These are phyloP conservation scores for Hyposoter dolosus DNA, from an alignment of 2,888 invertebrate genomes.

Conservation along the genomic window DNA sequence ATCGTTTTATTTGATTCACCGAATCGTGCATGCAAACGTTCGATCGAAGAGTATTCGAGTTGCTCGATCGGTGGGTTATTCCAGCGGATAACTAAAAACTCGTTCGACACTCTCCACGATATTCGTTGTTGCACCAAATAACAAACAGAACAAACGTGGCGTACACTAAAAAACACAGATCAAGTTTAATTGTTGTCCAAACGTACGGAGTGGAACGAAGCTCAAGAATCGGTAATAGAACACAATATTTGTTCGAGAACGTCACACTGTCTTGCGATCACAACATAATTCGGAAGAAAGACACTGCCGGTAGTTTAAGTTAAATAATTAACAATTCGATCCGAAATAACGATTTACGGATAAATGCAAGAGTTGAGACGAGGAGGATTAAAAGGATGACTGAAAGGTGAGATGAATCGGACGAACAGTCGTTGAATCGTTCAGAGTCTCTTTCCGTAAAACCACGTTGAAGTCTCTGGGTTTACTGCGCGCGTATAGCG, in stretches of 20 bases:
- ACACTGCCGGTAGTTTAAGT: background rate
- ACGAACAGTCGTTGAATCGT: background rate
- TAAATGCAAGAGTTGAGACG: background rate
- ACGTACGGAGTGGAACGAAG: background rate
- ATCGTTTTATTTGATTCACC: background rate
- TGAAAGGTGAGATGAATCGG: slow-evolving; percentile 4
- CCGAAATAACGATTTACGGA: background rate
- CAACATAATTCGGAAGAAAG: background rate
- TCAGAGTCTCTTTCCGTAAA: slow-evolving; percentile 31
- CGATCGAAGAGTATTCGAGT: background rate
- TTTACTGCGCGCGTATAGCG: slow-evolving; percentile 44
- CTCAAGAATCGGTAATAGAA: background rate
- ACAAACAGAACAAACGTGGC: slow-evolving; percentile 1
- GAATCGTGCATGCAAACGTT: background rate
- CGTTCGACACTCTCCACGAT: slow-evolving; percentile 30
- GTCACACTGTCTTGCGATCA: slow-evolving; percentile 30
- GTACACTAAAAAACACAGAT: slow-evolving; percentile 8
- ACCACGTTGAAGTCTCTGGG: slow-evolving; percentile 50
- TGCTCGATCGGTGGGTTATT: slow-evolving; percentile 16
- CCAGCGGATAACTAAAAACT: slow-evolving; percentile 23
- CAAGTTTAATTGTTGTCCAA: slow-evolving; percentile 15
- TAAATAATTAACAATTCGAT: background rate
- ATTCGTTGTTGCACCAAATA: background rate
- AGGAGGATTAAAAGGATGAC: background rate
- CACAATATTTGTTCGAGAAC: slow-evolving; percentile 9